These are phyloP conservation scores for Koerneria pararmatus DNA, from an alignment of 2,888 invertebrate species.

Conservation along the genomic window DNA sequence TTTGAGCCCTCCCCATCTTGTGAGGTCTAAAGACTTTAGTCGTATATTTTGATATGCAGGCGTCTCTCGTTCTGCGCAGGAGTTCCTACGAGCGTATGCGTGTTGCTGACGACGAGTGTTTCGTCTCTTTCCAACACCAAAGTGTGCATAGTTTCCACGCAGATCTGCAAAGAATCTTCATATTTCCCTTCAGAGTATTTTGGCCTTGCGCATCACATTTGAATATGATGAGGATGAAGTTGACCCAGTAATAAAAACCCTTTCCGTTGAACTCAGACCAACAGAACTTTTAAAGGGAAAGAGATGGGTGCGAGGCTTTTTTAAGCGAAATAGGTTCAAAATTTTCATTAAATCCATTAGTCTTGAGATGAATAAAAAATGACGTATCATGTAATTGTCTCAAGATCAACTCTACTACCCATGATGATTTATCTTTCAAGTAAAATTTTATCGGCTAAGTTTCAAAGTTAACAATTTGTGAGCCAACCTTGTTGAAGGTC, in stretches of 20 bases:
- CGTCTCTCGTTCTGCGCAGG: slow-evolving; percentile 38
- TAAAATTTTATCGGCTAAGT: background rate
- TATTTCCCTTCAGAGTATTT: no score
- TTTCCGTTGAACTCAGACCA: no score
- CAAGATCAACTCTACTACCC: background rate
- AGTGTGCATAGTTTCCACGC: slow-evolving; percentile 31
- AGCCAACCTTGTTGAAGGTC: slow-evolving; percentile 36
- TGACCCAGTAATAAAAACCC: no score
- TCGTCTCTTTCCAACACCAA: slow-evolving; percentile 34
- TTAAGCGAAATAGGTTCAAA: no score
- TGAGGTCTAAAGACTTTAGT: no score
- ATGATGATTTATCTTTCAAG: background rate
- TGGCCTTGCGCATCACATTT: no score
- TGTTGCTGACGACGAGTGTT: slow-evolving; percentile 42
- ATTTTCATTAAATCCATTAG: background rate
- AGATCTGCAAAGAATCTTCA: slow-evolving; percentile 27
- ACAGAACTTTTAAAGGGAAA: no score
- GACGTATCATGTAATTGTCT: background rate
- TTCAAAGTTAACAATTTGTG: background rate
- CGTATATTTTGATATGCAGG: slow-evolving; percentile 30
- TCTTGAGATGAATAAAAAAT: background rate
- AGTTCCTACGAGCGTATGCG: slow-evolving; percentile 38
- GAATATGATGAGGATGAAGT: no score
- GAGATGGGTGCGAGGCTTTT: background rate
- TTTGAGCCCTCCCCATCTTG: no score